Evolutionary conservation across 2,888 invertebrate species (phyloP), one percentile per base, ranked within the genome.

Genomic region (Melieria picta): DNA sequence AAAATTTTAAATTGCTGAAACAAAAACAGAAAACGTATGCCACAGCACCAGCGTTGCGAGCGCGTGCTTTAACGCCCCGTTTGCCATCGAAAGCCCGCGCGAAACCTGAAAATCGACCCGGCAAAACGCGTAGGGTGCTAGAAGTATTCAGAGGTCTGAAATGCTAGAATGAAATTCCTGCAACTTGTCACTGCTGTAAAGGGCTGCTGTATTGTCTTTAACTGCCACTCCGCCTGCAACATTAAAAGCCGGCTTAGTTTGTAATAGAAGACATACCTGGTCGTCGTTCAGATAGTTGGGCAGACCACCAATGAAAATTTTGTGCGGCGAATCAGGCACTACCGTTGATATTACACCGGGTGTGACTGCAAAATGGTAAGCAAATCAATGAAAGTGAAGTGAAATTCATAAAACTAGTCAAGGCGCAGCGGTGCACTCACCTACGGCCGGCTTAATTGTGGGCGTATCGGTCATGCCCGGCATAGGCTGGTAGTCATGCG

Each of bases 231-330:
- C 30, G 30, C 30, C 30, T 30, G 30, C 30, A 30, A 30, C 30
- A 30, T 30, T 30, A 30, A 30, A 30, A 30, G 30, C 30, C 0
- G 3, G 9, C n/a, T n/a, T 61, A 62, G 13, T 47, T 7, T 55
- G 46, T 30, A 30, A 5, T n/a, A 4, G 11, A 62, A 57, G 61
- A 71, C 61, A 91, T 93, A 98, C 98, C 94, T 99, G 99, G 86
- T 99, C 99, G 88, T 99, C 98, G 86, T 97, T 98, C 79, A 99
- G 91, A 90, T 99, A 99, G 89, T 97, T 98, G 76, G 99, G 99
- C 81, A 99, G 90, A 80, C 98, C 98, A 82, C 98, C 98, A 88
- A 99, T 97, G 90, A 98, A 99, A 85, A 99, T 97, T 91, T 99
- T 99, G 89, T 98, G 96, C 16, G 98, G 97, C 10, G 98, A 98